Evolutionary conservation across 1,140 invertebrate genomes (phyloP).

Genomic region (Rhizoglyphus robini): DNA sequence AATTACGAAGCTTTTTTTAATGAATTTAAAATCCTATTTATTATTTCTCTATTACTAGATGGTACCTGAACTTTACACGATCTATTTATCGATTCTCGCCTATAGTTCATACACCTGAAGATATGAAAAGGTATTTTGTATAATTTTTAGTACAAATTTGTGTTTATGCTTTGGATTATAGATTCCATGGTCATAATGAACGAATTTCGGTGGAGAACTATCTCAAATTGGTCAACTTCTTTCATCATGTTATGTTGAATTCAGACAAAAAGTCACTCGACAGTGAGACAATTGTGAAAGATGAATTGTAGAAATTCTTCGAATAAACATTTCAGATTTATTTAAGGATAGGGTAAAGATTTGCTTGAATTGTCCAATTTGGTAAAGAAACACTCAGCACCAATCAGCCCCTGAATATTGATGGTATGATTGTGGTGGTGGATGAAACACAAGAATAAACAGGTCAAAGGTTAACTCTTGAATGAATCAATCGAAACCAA

Average conservation of each 20-base stretch:
- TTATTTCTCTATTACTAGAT: constrained; percentile 19
- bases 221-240: constrained; percentile 41
- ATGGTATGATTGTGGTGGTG: too few relatives aligned
- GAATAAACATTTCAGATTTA: too few relatives aligned
- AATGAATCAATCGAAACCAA: too few relatives aligned
- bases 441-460: too few relatives aligned
- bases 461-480: too few relatives aligned
- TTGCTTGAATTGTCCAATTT: too few relatives aligned
- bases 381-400: too few relatives aligned
- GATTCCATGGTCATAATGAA: constrained; percentile 46
- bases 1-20: background rate
- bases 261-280: constrained; percentile 30
- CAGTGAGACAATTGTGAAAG: too few relatives aligned
- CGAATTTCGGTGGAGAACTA: constrained; percentile 40
- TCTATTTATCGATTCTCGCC: constrained; percentile 43
- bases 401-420: too few relatives aligned
- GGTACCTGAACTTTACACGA: constrained; percentile 39
- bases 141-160: constrained; percentile 20
- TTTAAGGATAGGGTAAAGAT: too few relatives aligned
- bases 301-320: too few relatives aligned
- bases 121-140: too few relatives aligned
- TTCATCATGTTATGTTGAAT: constrained; percentile 41
- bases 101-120: constrained; percentile 33
- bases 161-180: constrained; percentile 35
- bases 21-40: background rate